Conservation (phyloP, 2,113 vertebrate genomes). For the Vulpes ferrilata region DNA sequence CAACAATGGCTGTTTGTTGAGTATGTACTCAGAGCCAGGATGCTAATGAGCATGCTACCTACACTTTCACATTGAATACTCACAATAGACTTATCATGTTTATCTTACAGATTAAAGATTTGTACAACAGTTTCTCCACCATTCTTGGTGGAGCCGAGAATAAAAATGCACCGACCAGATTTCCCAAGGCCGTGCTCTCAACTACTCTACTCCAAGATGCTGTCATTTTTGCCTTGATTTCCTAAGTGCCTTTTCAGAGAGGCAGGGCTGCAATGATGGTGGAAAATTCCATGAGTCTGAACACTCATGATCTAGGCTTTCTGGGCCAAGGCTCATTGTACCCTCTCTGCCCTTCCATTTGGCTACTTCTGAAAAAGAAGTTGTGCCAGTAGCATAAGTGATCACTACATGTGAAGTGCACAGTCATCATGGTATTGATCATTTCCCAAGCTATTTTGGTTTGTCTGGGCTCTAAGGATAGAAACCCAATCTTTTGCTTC, state of each 20-base stretch:
- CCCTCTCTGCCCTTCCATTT: neutral
- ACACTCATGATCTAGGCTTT: neutral
- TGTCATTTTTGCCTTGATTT: slow-evolving; percentile 31
- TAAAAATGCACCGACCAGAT: neutral
- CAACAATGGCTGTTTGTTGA: neutral
- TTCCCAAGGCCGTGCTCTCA: neutral
- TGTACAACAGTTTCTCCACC: neutral
- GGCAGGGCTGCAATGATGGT: neutral
- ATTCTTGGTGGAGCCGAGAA: neutral
- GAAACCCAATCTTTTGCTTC: neutral
- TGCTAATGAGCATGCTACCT: neutral
- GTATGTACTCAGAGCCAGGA: neutral
- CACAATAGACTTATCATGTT: neutral
- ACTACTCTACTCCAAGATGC: neutral
- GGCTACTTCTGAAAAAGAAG: neutral
- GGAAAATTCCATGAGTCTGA: slow-evolving; percentile 15
- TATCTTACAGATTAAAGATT: slow-evolving; percentile 18
- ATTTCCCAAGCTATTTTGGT: neutral
- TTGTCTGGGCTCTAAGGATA: neutral
- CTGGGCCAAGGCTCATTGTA: neutral
- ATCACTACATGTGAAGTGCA: neutral
- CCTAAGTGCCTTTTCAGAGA: slow-evolving; percentile 47
- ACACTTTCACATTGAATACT: neutral
- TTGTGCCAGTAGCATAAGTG: neutral
- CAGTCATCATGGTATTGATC: neutral